Conservation (phyloP, 2,113 vertebrate species). For the Nanger granti region DNA sequence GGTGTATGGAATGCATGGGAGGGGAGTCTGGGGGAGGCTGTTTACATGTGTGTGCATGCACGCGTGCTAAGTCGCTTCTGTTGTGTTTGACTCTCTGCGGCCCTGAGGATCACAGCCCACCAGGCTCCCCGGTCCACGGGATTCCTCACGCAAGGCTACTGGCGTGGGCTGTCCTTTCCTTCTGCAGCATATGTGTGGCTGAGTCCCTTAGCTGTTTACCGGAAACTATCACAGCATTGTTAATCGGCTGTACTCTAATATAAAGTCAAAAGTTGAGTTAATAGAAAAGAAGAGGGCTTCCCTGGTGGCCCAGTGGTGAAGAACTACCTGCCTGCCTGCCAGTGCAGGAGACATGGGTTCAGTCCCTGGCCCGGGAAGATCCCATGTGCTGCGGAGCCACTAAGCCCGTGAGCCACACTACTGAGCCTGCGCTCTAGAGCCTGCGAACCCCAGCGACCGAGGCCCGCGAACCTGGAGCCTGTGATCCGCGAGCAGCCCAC, state of each 20-base stretch:
- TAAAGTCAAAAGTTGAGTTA: background rate
- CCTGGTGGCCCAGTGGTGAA: background rate
- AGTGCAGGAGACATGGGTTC: background rate
- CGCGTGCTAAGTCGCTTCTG: background rate
- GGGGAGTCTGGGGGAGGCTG: background rate
- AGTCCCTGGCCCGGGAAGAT: background rate
- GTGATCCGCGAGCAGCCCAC: background rate
- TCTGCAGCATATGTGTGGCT: background rate
- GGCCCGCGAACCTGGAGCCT: accelerated
- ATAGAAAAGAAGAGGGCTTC: background rate
- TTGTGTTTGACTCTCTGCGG: background rate
- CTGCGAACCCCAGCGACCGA: background rate
- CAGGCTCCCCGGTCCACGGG: background rate
- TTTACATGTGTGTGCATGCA: background rate
- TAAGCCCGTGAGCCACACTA: background rate
- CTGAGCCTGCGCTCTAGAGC: background rate
- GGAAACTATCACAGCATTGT: background rate
- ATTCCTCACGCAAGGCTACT: background rate
- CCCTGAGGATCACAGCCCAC: background rate
- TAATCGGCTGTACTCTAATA: background rate
- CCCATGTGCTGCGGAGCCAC: background rate
- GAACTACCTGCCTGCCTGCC: background rate
- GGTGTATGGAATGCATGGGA: background rate
- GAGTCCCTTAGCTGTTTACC: background rate
- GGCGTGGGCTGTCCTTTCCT: background rate